A percentile compares a stretch with the other conserved stretches of the same genome.
Evolutionary conservation across 1,140 invertebrate genomes (phyloP).

Genomic region (Formica exsecta): DNA sequence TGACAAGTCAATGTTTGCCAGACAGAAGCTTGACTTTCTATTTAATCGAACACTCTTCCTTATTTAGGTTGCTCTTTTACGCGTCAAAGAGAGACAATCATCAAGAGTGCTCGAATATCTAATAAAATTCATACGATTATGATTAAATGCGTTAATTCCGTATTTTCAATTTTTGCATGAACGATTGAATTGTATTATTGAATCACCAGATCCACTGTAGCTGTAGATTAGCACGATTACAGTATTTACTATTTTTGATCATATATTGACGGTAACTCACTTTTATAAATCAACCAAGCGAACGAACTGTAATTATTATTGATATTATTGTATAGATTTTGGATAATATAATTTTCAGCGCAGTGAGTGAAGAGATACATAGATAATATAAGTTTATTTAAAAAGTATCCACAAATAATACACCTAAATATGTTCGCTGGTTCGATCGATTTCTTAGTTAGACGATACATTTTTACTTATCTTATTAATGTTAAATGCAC

Average conservation of each 20-base stretch:
- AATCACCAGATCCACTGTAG: slow-evolving; percentile 18
- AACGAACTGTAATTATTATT: neutral
- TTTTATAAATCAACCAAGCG: slow-evolving; percentile 35
- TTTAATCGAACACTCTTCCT: neutral
- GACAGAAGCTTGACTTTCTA: neutral
- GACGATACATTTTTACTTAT: slow-evolving; percentile 3
- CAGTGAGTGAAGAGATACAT: too few species aligned
- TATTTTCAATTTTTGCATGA: slow-evolving; percentile 13
- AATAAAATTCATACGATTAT: slow-evolving; percentile 17
- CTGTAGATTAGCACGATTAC: slow-evolving; percentile 57
- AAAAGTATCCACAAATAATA: neutral
- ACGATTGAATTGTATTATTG: slow-evolving; percentile 4
- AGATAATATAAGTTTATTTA: neutral
- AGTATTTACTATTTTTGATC: slow-evolving; percentile 17
- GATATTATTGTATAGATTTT: neutral
- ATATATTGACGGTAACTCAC: neutral
- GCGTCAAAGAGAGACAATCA: neutral
- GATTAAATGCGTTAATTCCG: slow-evolving; percentile 19
- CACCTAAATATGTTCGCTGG: slow-evolving; percentile 36
- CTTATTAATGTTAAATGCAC: slow-evolving; percentile 56
- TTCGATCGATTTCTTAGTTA: slow-evolving; percentile 15
- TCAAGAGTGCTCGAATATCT: slow-evolving; percentile 3
- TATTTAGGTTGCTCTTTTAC: neutral
- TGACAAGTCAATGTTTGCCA: slow-evolving; percentile 23
- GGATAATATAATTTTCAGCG: neutral